Conservation (phyloP, 1,140 invertebrate species). For the Mizuhopecten yessoensis region DNA sequence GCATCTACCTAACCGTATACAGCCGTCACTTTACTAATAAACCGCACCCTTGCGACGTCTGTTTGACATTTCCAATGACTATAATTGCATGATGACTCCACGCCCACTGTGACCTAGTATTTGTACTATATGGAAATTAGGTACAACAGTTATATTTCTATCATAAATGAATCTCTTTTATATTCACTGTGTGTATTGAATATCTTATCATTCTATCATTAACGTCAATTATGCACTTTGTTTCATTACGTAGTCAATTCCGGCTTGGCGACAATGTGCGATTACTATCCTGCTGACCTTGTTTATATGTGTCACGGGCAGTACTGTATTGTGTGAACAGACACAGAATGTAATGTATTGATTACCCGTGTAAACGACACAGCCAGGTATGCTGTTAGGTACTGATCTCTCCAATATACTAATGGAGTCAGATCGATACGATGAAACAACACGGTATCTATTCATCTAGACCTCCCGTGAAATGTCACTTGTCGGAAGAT, state of each 20-base stretch:
- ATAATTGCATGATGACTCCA: background rate
- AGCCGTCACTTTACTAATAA: background rate
- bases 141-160: background rate
- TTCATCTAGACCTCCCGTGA: background rate
- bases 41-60: background rate
- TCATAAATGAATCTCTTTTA: background rate
- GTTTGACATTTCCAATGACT: background rate
- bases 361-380: background rate
- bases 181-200: background rate
- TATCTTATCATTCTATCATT: background rate
- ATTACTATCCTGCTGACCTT: too few species aligned
- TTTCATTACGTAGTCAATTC: background rate
- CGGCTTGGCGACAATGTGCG: background rate
- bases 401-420: too few species aligned
- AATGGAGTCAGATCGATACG: too few species aligned
- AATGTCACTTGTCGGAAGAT: background rate
- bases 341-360: background rate
- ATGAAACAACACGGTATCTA: too few species aligned
- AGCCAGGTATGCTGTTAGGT: background rate
- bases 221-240: background rate
- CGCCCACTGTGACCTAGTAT: background rate
- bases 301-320: background rate
- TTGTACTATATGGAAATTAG: background rate
- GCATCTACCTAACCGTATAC: background rate
- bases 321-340: background rate